Percentiles rank a stretch among this genome's conserved stretches.
These are phyloP conservation scores for Fringilla coelebs DNA, from an alignment of 2,797 vertebrate genomes.

Conservation along the genomic window DNA sequence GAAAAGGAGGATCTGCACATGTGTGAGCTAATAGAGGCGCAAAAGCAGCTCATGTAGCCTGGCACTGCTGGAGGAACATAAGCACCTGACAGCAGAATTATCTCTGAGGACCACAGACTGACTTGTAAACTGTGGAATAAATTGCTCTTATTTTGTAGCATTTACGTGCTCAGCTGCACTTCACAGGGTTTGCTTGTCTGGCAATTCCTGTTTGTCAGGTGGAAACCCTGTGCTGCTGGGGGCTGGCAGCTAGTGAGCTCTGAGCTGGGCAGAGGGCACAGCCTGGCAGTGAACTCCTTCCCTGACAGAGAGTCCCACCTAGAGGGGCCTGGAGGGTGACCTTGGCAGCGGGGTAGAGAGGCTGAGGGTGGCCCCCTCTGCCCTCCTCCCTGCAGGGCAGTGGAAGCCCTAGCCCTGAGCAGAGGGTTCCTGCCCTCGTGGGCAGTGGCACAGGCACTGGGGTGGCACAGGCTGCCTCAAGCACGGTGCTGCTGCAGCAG, in stretches of 20 bases:
- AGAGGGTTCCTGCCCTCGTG: neutral
- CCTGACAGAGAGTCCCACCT: neutral
- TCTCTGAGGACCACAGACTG: neutral
- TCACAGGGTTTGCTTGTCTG: neutral
- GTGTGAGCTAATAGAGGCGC: neutral
- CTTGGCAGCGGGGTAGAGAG: accelerated
- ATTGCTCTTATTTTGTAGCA: neutral
- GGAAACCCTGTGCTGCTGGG: neutral
- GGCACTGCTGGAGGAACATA: neutral
- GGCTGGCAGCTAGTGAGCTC: neutral
- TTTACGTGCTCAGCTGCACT: neutral
- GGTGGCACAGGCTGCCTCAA: neutral
- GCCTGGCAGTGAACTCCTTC: neutral
- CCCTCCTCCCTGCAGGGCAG: neutral
- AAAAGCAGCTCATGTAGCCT: neutral
- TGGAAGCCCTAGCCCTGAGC: neutral
- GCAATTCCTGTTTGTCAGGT: neutral
- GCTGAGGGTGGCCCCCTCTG: neutral
- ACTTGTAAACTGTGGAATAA: neutral
- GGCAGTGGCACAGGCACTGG: neutral
- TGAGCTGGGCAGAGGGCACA: neutral
- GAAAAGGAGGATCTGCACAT: neutral
- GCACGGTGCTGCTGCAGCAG: neutral
- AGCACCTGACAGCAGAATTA: neutral
- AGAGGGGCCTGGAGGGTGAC: neutral